Conservation (phyloP, 2,113 vertebrate species). For the Pedetes capensis region DNA sequence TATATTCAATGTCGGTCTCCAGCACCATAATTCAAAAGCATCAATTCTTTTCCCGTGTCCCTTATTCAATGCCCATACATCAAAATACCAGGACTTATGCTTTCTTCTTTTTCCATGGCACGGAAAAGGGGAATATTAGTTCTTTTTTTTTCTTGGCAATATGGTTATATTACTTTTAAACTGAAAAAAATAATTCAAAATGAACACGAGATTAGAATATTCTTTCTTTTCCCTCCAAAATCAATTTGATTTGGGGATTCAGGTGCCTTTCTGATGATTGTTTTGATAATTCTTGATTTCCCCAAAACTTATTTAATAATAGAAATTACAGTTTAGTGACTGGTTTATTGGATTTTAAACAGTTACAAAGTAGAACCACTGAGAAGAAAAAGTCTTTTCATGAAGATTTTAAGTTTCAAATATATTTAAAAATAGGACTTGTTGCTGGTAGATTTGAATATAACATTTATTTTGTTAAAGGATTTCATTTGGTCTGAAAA, state of each 20-base stretch:
- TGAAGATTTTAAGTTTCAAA: background rate
- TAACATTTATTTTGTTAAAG: background rate
- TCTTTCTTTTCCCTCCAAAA: background rate
- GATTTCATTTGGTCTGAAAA: background rate
- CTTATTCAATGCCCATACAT: too few species aligned
- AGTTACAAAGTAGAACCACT: background rate
- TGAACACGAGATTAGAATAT: background rate
- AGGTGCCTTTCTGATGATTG: background rate
- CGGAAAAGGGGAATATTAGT: background rate
- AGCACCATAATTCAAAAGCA: too few species aligned
- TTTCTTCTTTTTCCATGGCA: background rate
- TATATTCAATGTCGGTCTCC: too few species aligned
- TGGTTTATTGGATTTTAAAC: background rate
- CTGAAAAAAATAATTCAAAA: background rate
- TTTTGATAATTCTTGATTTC: background rate
- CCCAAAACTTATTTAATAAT: background rate
- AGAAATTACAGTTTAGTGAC: background rate
- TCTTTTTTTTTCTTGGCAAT: background rate
- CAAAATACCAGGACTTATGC: background rate
- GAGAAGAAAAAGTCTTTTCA: background rate
- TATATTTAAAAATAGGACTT: constrained; percentile 10
- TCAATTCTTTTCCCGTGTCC: too few species aligned
- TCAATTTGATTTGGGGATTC: background rate
- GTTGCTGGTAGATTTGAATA: background rate
- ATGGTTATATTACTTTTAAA: background rate